Evolutionary conservation across 2,113 vertebrate genomes (phyloP).

Genomic region (Xiphophorus hellerii): DNA sequence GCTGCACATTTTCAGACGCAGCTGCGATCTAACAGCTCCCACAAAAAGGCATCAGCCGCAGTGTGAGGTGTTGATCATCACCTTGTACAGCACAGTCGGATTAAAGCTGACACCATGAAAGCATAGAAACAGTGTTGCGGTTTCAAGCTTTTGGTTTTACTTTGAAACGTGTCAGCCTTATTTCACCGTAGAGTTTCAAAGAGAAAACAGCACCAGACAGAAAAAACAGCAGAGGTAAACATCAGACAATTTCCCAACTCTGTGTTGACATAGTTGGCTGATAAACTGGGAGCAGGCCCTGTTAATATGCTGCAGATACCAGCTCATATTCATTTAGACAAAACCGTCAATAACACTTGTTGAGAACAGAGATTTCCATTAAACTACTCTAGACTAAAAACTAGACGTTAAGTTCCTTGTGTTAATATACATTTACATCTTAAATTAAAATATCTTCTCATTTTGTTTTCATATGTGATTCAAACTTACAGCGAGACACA

Average conservation of each 20-base stretch:
- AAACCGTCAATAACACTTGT: too few relatives aligned
- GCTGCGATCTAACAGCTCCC: too few relatives aligned
- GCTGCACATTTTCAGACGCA: background rate
- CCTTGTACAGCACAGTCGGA: too few relatives aligned
- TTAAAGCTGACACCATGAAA: slow-evolving; percentile 1
- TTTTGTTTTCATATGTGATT: too few relatives aligned
- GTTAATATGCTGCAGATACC: background rate
- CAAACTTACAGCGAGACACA: too few relatives aligned
- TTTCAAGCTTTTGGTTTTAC: slow-evolving; percentile 9
- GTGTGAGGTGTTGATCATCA: background rate
- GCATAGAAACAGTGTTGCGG: background rate
- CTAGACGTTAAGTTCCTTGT: too few relatives aligned
- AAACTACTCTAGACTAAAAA: too few relatives aligned
- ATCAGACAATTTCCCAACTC: background rate
- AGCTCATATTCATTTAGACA: too few relatives aligned
- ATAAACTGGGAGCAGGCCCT: background rate
- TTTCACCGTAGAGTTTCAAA: background rate
- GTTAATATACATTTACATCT: too few relatives aligned
- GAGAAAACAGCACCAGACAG: background rate
- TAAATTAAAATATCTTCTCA: too few relatives aligned
- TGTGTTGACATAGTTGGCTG: background rate
- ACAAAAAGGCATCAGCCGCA: background rate
- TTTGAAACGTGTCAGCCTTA: slow-evolving; percentile 3
- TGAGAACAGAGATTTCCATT: too few relatives aligned
- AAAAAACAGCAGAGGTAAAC: background rate